These are phyloP conservation scores for Trematocara nigrifrons DNA, from an alignment of 2,113 vertebrate genomes.

Conservation along the genomic window DNA sequence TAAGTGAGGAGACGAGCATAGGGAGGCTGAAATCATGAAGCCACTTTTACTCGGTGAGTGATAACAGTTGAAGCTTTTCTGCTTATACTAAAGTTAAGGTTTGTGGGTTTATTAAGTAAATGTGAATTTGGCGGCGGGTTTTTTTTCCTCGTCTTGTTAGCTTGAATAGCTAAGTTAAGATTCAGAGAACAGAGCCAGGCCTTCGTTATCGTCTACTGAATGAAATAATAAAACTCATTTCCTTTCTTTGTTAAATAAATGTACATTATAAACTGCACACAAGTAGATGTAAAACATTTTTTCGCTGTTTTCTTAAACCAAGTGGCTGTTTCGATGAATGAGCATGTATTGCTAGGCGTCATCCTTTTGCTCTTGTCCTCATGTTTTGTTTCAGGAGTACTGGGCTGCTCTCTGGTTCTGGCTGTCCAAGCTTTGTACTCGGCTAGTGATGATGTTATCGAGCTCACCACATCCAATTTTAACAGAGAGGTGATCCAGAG, in stretches of 20 bases:
- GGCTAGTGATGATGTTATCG: slow-evolving; percentile 85
- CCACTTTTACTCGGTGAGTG: slow-evolving; percentile 56
- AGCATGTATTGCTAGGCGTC: neutral
- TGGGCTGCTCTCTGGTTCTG: slow-evolving; percentile 80
- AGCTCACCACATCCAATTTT: slow-evolving; percentile 88
- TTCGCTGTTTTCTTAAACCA: neutral
- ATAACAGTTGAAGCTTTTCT: neutral
- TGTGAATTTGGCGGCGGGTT: neutral
- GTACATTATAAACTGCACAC: neutral
- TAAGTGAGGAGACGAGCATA: neutral
- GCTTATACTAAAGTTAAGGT: fast-evolving
- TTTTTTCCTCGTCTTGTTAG: neutral
- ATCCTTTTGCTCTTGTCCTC: neutral
- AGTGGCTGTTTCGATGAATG: neutral
- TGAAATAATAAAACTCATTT: neutral
- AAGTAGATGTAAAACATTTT: fast-evolving
- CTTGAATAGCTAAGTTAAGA: slow-evolving; percentile 1
- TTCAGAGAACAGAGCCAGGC: neutral
- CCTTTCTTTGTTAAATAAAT: neutral
- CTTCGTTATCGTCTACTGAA: neutral
- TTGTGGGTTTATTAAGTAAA: neutral
- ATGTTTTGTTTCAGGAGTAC: slow-evolving; percentile 67
- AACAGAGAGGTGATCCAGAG: slow-evolving; percentile 92
- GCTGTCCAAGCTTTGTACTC: slow-evolving; percentile 82
- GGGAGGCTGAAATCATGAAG: slow-evolving; percentile 36